Percentiles rank a stretch among this genome's conserved stretches.
These are phyloP conservation scores for Contarinia nasturtii DNA, from an alignment of 1,140 invertebrate genomes.

Conservation along the genomic window DNA sequence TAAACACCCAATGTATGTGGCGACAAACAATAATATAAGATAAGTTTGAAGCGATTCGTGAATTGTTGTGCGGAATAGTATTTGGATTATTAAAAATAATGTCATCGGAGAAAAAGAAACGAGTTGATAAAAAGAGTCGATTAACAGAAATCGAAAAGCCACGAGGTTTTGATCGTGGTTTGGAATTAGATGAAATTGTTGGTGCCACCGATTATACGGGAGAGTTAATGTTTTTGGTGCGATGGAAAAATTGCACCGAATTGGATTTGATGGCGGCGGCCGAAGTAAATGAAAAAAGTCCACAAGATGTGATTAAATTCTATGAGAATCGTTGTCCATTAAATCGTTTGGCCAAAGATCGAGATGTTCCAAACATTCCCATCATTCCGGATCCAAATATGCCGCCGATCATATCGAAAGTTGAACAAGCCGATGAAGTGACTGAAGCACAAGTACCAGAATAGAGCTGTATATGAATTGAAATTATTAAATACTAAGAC, in stretches of 20 bases:
- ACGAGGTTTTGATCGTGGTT: conserved; percentile 59
- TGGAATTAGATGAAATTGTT: conserved; percentile 86
- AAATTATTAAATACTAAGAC: too few relatives aligned
- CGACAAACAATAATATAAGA: too few relatives aligned
- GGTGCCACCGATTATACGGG: conserved; percentile 34
- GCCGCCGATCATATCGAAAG: too few relatives aligned
- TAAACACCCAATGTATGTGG: too few relatives aligned
- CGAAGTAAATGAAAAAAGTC: conserved; percentile 14
- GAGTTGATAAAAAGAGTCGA: not conserved
- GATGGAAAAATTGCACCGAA: conserved; percentile 19
- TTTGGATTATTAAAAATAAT: not conserved
- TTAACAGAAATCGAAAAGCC: conserved; percentile 18
- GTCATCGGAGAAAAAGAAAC: not conserved
- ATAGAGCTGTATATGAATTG: too few relatives aligned
- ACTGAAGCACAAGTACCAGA: too few relatives aligned
- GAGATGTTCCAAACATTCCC: too few relatives aligned
- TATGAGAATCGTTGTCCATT: conserved; percentile 19
- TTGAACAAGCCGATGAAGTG: too few relatives aligned
- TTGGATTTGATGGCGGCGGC: conserved; percentile 15
- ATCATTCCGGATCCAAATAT: too few relatives aligned
- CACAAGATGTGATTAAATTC: conserved; percentile 17
- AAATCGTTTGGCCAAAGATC: not conserved
- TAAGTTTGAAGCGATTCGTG: too few relatives aligned
- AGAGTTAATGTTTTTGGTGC: conserved; percentile 17
- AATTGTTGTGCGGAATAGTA: too few relatives aligned